Conservation (phyloP, 2,113 vertebrate species). For the Melospiza melodia region DNA sequence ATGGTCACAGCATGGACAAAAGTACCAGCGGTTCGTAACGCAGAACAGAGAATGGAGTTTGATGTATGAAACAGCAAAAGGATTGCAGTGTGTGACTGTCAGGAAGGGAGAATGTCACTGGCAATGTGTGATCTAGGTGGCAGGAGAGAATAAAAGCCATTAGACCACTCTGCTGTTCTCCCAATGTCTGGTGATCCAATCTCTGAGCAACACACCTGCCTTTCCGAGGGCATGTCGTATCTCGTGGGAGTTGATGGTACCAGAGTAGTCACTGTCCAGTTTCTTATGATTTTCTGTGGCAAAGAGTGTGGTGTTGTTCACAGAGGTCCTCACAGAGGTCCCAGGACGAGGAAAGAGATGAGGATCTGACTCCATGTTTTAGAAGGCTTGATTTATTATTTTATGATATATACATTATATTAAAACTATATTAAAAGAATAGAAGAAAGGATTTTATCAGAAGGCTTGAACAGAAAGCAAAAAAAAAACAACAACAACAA, state of each 20-base stretch:
- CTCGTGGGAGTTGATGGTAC: slow-evolving; percentile 76
- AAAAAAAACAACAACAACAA: too few species aligned
- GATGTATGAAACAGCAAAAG: neutral
- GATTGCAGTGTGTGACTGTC: neutral
- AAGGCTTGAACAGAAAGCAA: too few species aligned
- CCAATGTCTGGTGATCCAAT: rapidly evolving
- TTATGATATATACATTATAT: too few species aligned
- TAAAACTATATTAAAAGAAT: too few species aligned
- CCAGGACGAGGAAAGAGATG: too few species aligned
- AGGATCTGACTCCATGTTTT: too few species aligned
- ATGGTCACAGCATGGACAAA: neutral
- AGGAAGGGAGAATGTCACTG: neutral
- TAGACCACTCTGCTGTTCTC: neutral
- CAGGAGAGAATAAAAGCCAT: neutral
- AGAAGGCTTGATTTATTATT: too few species aligned
- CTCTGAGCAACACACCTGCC: neutral
- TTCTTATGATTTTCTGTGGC: slow-evolving; percentile 73
- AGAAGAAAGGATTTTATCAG: too few species aligned
- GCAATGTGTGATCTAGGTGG: neutral
- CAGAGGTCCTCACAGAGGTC: too few species aligned
- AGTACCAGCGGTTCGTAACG: neutral
- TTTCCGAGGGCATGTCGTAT: slow-evolving; percentile 78
- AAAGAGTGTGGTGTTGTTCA: neutral
- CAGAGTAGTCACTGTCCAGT: slow-evolving; percentile 68
- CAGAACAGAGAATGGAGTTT: neutral